These are phyloP conservation scores for Lota lota DNA, from an alignment of 2,113 vertebrate genomes.

Conservation along the genomic window DNA sequence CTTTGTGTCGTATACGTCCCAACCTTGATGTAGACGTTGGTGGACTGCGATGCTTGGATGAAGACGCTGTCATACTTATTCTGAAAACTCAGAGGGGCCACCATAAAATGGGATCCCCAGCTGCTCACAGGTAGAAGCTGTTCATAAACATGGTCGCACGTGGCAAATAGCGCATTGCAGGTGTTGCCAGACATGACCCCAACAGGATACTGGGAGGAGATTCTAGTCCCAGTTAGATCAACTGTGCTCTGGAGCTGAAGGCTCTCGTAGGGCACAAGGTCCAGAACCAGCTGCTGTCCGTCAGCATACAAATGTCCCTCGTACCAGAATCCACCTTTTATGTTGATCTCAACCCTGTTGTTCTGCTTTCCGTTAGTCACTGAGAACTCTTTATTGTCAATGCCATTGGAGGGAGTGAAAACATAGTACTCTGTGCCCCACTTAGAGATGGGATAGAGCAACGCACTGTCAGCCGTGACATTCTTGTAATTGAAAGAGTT, in stretches of 20 bases:
- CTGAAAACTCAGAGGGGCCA: conserved; percentile 64
- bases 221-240: conserved; percentile 65
- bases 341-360: conserved; percentile 59
- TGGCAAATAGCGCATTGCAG: conserved; percentile 66
- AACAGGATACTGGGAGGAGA: conserved; percentile 61
- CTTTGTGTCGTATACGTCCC: not conserved
- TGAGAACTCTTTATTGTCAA: conserved; percentile 67
- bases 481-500: conserved; percentile 68
- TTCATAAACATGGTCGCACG: conserved; percentile 76
- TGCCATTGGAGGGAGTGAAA: conserved; percentile 55
- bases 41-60: conserved; percentile 68
- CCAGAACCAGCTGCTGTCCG: too few relatives aligned
- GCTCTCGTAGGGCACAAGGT: conserved; percentile 60
- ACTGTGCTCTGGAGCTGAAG: conserved; percentile 62
- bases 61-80: conserved; percentile 56
- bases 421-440: conserved; percentile 75
- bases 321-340: conserved; percentile 44
- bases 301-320: conserved; percentile 33
- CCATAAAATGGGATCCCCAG: conserved; percentile 66
- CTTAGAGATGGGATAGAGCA: conserved; percentile 61
- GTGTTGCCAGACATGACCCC: conserved; percentile 73
- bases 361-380: conserved; percentile 65
- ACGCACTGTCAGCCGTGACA: conserved; percentile 52
- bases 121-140: conserved; percentile 65
- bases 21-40: conserved; percentile 44